Evolutionary conservation across 64 coral and sea anemone genomes (phyloP).

Genomic region (Acropora tenuis): DNA sequence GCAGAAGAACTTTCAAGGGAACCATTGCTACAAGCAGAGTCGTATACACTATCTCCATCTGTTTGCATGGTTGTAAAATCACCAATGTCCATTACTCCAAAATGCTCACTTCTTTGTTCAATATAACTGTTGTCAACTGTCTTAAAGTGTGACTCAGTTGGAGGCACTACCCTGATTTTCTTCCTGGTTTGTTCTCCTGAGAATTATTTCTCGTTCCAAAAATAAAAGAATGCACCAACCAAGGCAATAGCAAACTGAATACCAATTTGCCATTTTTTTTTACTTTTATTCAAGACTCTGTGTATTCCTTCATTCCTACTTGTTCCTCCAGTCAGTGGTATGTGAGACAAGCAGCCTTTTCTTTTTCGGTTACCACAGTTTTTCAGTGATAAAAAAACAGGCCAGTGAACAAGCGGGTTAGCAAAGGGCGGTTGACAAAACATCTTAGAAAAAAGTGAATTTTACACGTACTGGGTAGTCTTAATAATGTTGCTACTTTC

Average conservation of each 20-base stretch:
- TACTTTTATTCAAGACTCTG: slow-evolving; percentile 53
- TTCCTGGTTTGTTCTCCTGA: slow-evolving; percentile 9
- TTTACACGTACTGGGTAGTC: too few species aligned
- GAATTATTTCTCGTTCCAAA: slow-evolving; percentile 46
- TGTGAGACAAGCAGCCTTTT: slow-evolving; percentile 66
- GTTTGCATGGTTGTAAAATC: slow-evolving; percentile 53
- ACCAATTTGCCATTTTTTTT: slow-evolving; percentile 55
- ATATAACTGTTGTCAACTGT: slow-evolving; percentile 37
- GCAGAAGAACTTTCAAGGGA: slow-evolving; percentile 48
- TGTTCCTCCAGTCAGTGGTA: slow-evolving; percentile 47
- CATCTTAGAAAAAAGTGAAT: too few species aligned
- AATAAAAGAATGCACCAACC: slow-evolving; percentile 50
- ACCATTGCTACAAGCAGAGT: slow-evolving; percentile 47
- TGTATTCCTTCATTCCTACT: slow-evolving; percentile 67
- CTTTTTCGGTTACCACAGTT: neutral
- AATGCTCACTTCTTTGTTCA: slow-evolving; percentile 39
- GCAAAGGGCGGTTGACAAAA: too few species aligned
- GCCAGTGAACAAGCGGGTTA: too few species aligned
- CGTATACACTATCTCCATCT: slow-evolving; percentile 54
- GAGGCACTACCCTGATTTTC: slow-evolving; percentile 56
- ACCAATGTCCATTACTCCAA: slow-evolving; percentile 36
- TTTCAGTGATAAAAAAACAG: too few species aligned
- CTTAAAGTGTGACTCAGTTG: slow-evolving; percentile 61
- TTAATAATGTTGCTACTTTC: too few species aligned
- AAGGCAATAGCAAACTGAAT: slow-evolving; percentile 61